Percentiles rank a stretch among this genome's conserved stretches.
These are phyloP conservation scores for Orchestia grillus DNA, from an alignment of 1,140 invertebrate species.

Conservation along the genomic window DNA sequence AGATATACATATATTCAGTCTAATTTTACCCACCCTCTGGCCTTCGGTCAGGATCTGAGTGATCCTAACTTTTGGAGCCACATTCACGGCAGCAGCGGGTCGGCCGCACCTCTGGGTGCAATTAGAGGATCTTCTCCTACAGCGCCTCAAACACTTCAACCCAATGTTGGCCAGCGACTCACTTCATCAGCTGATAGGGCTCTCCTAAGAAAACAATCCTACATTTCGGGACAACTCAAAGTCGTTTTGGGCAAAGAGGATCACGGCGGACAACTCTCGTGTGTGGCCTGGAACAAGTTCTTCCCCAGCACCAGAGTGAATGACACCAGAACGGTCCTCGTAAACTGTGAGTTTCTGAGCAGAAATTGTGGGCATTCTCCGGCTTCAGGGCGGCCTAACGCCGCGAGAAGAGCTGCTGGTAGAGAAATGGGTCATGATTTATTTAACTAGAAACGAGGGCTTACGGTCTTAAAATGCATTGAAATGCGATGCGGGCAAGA, in stretches of 20 bases:
- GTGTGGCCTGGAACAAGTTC: constrained; percentile 39
- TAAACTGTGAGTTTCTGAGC: constrained; percentile 44
- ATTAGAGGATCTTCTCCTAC: not conserved
- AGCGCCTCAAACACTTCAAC: constrained; percentile 17
- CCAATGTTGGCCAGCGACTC: not conserved
- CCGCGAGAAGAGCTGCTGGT: not conserved
- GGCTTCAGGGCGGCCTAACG: not conserved
- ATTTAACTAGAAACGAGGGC: not conserved
- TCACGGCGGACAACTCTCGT: constrained; percentile 24
- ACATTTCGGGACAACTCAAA: constrained; percentile 27
- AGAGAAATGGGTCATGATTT: not conserved
- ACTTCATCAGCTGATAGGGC: not conserved
- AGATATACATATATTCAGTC: not conserved
- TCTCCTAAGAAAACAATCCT: constrained; percentile 45
- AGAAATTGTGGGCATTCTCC: not conserved
- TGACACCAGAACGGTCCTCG: constrained; percentile 20
- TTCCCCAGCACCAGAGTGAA: constrained; percentile 10
- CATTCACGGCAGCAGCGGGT: not conserved
- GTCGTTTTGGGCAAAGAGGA: constrained; percentile 38
- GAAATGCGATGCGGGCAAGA: not conserved
- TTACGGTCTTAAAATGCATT: not conserved
- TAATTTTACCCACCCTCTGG: not conserved
- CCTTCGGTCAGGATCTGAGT: constrained; percentile 7
- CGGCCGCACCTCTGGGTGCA: not conserved
- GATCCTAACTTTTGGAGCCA: constrained; percentile 28